phyloP scores from a whole-genome alignment of 1,140 invertebrate genomes.

The Drosophila pallidifrons region DNA sequence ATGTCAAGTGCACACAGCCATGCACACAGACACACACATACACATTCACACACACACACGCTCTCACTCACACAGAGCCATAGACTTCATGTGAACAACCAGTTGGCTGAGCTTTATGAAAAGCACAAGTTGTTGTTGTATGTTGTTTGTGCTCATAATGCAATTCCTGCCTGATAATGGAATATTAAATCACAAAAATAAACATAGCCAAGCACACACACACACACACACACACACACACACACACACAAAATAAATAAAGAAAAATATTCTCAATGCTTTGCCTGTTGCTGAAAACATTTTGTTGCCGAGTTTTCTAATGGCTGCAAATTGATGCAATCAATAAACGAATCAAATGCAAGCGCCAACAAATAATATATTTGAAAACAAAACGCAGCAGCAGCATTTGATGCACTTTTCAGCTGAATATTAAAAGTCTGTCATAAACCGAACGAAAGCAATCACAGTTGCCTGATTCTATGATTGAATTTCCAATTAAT shows the following conservation, averaged over 20 bases:
- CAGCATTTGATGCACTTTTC: too few relatives aligned
- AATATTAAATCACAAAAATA: constrained; percentile 20
- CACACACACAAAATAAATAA: background rate
- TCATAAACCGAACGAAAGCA: too few relatives aligned
- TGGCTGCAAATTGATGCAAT: too few relatives aligned
- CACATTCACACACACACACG: constrained; percentile 3
- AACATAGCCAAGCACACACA: background rate
- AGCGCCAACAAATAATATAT: too few relatives aligned
- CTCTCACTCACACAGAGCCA: background rate
- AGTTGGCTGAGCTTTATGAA: constrained; percentile 13
- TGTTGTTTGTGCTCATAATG: constrained; percentile 20
- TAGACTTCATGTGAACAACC: background rate
- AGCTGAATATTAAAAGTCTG: too few relatives aligned
- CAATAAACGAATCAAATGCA: too few relatives aligned
- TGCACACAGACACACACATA: constrained; percentile 14
- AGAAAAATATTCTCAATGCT: too few relatives aligned
- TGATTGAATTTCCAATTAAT: too few relatives aligned
- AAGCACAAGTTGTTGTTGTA: background rate
- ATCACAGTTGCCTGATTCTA: too few relatives aligned
- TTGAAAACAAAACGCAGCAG: too few relatives aligned
- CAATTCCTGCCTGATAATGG: constrained; percentile 13
- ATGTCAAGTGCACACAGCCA: constrained; percentile 66
- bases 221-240: too few relatives aligned
- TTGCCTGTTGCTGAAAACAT: too few relatives aligned
- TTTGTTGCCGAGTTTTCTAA: background rate